phyloP scores from a whole-genome alignment of 2,797 vertebrate species.

The Crax fasciolata region DNA sequence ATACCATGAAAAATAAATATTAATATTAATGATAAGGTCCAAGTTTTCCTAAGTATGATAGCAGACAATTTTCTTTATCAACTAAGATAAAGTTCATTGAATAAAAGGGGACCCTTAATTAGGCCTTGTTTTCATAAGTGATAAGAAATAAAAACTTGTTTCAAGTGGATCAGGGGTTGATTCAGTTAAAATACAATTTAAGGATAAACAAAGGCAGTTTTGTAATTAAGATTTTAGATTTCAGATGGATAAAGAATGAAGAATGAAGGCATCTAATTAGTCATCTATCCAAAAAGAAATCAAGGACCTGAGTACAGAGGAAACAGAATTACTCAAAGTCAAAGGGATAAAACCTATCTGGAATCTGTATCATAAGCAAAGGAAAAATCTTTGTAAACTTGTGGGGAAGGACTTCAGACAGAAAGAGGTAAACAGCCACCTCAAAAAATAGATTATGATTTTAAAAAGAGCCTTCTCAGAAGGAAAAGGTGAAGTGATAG shows the following conservation, averaged over 20 bases:
- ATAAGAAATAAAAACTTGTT: slow-evolving; percentile 45
- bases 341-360: slow-evolving; percentile 3
- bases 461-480: neutral
- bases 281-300: slow-evolving; percentile 22
- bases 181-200: slow-evolving; percentile 30
- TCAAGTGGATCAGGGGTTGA: neutral
- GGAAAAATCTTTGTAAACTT: slow-evolving; percentile 27
- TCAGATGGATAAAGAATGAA: slow-evolving; percentile 37
- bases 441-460: neutral
- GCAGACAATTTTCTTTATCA: slow-evolving; percentile 18
- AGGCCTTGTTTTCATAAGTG: slow-evolving; percentile 40
- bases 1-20: slow-evolving; percentile 21
- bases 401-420: neutral
- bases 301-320: slow-evolving; percentile 21
- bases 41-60: slow-evolving; percentile 8
- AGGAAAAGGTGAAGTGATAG: neutral
- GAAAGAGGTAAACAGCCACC: neutral
- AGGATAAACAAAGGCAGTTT: slow-evolving; percentile 43
- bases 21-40: slow-evolving; percentile 9
- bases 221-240: slow-evolving; percentile 46
- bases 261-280: slow-evolving; percentile 37
- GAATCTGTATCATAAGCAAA: slow-evolving; percentile 28
- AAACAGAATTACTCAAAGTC: slow-evolving; percentile 42
- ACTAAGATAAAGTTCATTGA: slow-evolving; percentile 16
- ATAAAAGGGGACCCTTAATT: neutral